Percentiles rank a stretch among this genome's conserved stretches.
These are phyloP conservation scores for Pristionchus entomophagus DNA, from an alignment of 2,888 invertebrate genomes.

Conservation along the genomic window DNA sequence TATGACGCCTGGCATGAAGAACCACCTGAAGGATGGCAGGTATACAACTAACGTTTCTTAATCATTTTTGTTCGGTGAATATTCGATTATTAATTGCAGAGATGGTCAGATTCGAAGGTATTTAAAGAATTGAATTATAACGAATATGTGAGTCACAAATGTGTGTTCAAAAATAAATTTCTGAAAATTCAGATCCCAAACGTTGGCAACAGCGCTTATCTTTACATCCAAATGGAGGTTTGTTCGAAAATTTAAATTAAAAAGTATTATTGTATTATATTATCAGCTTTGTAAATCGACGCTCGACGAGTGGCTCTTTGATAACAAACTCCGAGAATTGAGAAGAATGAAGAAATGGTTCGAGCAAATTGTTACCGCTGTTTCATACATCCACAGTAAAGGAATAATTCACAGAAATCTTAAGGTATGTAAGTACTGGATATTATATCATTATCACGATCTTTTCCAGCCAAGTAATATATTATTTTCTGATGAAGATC, in stretches of 20 bases:
- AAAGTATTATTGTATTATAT: neutral
- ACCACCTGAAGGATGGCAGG: neutral
- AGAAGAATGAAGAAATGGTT: neutral
- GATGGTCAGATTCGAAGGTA: neutral
- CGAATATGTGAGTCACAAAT: neutral
- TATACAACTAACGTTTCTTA: neutral
- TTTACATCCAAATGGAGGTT: constrained; percentile 14
- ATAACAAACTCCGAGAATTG: neutral
- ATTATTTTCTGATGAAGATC: neutral
- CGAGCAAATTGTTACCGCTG: neutral
- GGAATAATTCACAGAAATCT: neutral
- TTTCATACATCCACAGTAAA: neutral
- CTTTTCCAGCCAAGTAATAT: neutral
- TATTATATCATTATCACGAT: neutral
- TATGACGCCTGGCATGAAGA: neutral
- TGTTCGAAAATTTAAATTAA: neutral
- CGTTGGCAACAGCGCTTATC: neutral
- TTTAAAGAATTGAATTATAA: neutral
- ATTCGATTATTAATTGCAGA: too few relatives aligned
- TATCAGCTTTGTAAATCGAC: neutral
- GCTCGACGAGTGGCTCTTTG: neutral
- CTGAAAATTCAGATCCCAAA: neutral
- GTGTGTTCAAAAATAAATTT: neutral
- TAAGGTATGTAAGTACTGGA: neutral
- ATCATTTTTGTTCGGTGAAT: neutral